Evolutionary conservation across 1,140 invertebrate genomes (phyloP), one percentile per base, ranked within the genome.

Genomic region (Parapsyche elsis): DNA sequence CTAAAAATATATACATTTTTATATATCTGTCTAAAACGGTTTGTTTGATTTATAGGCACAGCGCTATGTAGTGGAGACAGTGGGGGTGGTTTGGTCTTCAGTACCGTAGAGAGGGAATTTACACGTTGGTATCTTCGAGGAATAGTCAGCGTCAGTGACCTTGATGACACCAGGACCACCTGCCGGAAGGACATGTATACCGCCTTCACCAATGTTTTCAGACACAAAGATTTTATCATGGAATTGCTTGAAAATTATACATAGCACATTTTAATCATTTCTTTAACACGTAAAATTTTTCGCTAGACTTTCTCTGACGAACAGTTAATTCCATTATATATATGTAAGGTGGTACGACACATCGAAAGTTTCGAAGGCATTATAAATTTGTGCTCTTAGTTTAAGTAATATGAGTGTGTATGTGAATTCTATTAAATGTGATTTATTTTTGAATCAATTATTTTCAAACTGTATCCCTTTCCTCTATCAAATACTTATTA

Each of bases 41-140:
- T 61, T 53, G n/a, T 71, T 19, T 21, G 7, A 16, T 10, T 80
- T 75, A 53, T 16, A 80, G 79, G 80, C 12, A 74, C 80, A 4
- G 53, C 67, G 4, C 4, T 81, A 9, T 81, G 80, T 53, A 46
- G 21, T n/a, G 80, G 80, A 0, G 80, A 81, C 49, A 75, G 70
- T 38, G 80, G 80, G 0, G 80, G 80, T 12, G 76, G 80, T 24
- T 26, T 81, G 16, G 76, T 81, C 44, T 78, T 81, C 67, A 16
- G 16, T 14, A n/a, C 23, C 0, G 61, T n/a, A 0, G 74, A 76
- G 16, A 30, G 19, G 21, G 46, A 14, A 7, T 1, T 10, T 16
- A 38, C 26, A 0, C 12, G 59, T n/a, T 80, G 74, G 64, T 80
- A 49, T 57, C 53, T 80, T 12, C 76, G 79, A 77, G 79, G 73